A percentile compares a stretch with the other conserved stretches of the same genome.
Conservation (phyloP, 2,797 vertebrate species). For the Squalus acanthias region DNA sequence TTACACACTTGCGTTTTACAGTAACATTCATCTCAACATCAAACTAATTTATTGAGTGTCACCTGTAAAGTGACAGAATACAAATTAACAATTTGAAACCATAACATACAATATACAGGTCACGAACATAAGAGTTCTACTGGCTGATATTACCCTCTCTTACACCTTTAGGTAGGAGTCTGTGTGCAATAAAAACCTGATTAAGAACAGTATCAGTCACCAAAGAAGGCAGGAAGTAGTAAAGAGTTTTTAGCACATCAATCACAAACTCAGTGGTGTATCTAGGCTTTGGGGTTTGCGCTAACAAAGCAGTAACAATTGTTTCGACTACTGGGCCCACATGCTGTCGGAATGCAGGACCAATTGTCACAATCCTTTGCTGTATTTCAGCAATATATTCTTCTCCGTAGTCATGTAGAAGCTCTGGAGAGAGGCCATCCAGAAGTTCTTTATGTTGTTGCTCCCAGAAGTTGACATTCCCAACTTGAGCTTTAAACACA, state of each 20-base stretch:
- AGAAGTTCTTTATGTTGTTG: neutral
- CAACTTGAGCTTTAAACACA: slow-evolving; percentile 28
- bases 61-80: neutral
- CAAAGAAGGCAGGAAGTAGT: slow-evolving; percentile 15
- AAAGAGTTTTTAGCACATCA: neutral
- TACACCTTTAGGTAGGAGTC: neutral
- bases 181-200: slow-evolving; percentile 6
- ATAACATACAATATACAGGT: neutral
- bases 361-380: neutral
- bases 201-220: neutral
- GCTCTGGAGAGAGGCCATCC: neutral
- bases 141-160: neutral
- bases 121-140: neutral
- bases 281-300: neutral
- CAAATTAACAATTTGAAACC: neutral
- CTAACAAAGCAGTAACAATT: slow-evolving; percentile 16
- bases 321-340: neutral
- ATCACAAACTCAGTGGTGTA: slow-evolving; percentile 33
- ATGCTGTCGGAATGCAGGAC: neutral
- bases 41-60: neutral
- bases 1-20: neutral
- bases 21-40: neutral
- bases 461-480: neutral
- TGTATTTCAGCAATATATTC: neutral
- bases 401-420: slow-evolving; percentile 20